These are phyloP conservation scores for Gadus macrocephalus DNA, from an alignment of 2,113 vertebrate species.

Conservation along the genomic window DNA sequence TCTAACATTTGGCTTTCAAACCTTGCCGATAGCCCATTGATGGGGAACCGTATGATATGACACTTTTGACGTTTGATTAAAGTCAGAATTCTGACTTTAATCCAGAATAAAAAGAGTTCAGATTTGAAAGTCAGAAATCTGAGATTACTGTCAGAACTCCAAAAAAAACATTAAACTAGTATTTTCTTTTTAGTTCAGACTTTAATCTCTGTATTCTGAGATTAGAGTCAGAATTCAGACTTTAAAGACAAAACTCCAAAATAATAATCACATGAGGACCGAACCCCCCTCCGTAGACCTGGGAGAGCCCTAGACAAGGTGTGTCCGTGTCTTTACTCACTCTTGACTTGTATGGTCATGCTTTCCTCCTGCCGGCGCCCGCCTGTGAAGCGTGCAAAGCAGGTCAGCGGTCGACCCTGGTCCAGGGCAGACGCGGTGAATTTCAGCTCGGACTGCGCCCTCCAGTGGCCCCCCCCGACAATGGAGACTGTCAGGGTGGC, in stretches of 20 bases:
- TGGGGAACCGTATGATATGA: too few relatives aligned
- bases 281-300: neutral
- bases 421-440: slow-evolving; percentile 41
- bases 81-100: too few relatives aligned
- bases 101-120: too few relatives aligned
- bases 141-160: too few relatives aligned
- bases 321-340: slow-evolving; percentile 24
- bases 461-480: neutral
- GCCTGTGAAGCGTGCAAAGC: slow-evolving; percentile 19
- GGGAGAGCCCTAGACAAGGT: neutral
- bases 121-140: too few relatives aligned
- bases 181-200: too few relatives aligned
- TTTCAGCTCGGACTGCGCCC: slow-evolving; percentile 31
- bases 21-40: too few relatives aligned
- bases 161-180: too few relatives aligned
- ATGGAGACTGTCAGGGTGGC: neutral
- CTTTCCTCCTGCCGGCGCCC: neutral
- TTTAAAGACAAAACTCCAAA: neutral
- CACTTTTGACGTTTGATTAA: too few relatives aligned
- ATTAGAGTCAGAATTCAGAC: too few relatives aligned
- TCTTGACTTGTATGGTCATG: slow-evolving; percentile 32
- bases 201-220: too few relatives aligned
- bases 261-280: neutral
- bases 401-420: slow-evolving; percentile 40
- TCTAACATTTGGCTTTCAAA: too few relatives aligned